Evolutionary conservation across 1,140 invertebrate genomes (phyloP), one percentile per base, ranked within the genome.

Genomic region (Papilio polyxenes): DNA sequence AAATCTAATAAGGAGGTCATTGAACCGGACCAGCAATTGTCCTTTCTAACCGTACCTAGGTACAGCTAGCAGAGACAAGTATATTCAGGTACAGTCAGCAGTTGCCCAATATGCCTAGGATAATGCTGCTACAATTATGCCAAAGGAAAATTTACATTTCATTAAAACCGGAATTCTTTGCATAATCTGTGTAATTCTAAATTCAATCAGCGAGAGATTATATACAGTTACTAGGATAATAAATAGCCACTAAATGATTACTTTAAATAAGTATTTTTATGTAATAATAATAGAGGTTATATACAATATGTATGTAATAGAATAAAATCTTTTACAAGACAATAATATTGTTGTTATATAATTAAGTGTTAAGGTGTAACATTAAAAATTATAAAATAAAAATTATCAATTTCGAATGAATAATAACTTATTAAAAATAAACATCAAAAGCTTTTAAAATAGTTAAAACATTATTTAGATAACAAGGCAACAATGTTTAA

Each of bases 21-120:
- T 78, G 88, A 89, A 86, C 88, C 84, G 86, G 80, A 86, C 69
- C 72, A 83, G 83, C 82, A 84, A 87, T 88, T 87, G 87, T 88
- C 88, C 88, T 88, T 87, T 89, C 86, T 83, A 84, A 83, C 82
- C 74, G 75, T 69, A 83, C 76, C 78, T 48, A 80, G 20, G 44
- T 49, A 80, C 80, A 83, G 62, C 65, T 65, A 85, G 83, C 79
- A 59, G 56, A 59, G 8, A 59, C 56, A 59, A 72, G 81, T 79
- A 87, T 79, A 87, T 82, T 83, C 84, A 87, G 86, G 86, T 84
- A 86, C 65, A 72, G 65, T 84, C 83, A 87, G 75, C 81, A 62
- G 80, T 88, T 87, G 85, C 88, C 84, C 81, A 86, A 86, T 85
- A 37, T 79, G 81, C 69, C 65, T 56, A 81, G 74, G 37, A 31